Evolutionary conservation across 1,140 invertebrate genomes (phyloP).

Genomic region (Trachymyrmex septentrionalis): DNA sequence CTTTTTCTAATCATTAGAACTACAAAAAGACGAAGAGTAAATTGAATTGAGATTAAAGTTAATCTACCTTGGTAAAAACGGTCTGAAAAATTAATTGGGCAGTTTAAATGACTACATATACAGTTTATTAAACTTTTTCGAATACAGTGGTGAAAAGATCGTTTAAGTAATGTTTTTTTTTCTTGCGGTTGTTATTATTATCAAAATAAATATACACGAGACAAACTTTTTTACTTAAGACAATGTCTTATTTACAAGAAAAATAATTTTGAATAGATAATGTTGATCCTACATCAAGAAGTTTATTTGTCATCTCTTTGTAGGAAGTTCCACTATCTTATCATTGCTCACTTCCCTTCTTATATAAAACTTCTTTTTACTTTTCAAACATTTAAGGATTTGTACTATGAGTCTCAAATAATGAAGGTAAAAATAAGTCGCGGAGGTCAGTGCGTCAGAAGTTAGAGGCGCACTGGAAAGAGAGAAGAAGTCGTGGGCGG

Average conservation of each 20-base stretch:
- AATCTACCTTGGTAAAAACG: too few relatives aligned
- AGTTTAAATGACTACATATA: too few relatives aligned
- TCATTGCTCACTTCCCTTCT: not conserved
- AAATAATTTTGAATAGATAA: not conserved
- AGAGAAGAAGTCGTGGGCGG: slow-evolving; percentile 12
- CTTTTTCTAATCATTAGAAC: too few relatives aligned
- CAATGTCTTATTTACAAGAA: not conserved
- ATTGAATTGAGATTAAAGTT: too few relatives aligned
- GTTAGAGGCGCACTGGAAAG: slow-evolving; percentile 16
- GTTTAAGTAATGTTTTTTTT: not conserved
- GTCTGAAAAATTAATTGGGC: too few relatives aligned
- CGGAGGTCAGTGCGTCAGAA: slow-evolving; percentile 31
- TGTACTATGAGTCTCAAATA: slow-evolving; percentile 28
- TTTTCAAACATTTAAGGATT: slow-evolving; percentile 17
- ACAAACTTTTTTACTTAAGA: not conserved
- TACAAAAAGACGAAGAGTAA: too few relatives aligned
- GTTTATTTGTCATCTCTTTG: slow-evolving; percentile 10
- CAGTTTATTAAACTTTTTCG: not conserved
- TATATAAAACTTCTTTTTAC: not conserved
- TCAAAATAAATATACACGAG: not conserved
- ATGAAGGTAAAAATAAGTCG: slow-evolving; percentile 33
- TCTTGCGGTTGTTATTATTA: not conserved
- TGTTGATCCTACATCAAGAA: not conserved
- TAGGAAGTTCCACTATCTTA: slow-evolving; percentile 5
- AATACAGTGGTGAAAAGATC: not conserved